These are phyloP conservation scores for Caenorhabditis briggsae DNA, from an alignment of 1,140 invertebrate species.

Conservation along the genomic window DNA sequence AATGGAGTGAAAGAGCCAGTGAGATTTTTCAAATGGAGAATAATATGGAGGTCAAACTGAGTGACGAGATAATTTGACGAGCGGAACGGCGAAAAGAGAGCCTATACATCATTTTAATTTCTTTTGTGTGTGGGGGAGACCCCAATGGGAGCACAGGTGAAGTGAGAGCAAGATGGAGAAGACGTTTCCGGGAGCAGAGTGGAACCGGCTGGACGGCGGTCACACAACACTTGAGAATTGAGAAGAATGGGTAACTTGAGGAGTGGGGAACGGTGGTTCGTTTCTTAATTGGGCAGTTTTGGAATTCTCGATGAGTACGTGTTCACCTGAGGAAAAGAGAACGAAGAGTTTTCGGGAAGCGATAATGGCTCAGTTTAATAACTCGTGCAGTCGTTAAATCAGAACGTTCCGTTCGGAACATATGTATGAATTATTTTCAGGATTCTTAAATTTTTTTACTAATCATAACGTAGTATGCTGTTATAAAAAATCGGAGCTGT, in stretches of 20 bases:
- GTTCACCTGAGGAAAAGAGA: background rate
- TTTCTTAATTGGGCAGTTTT: background rate
- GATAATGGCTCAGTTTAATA: background rate
- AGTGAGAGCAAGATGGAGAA: constrained; percentile 25
- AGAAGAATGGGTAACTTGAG: constrained; percentile 39
- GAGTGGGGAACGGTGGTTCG: background rate
- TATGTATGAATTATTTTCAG: too few species aligned
- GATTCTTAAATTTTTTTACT: too few species aligned
- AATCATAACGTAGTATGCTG: too few species aligned
- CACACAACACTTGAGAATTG: constrained; percentile 38
- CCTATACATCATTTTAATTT: constrained; percentile 51
- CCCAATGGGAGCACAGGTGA: constrained; percentile 1
- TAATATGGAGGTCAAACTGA: constrained; percentile 6
- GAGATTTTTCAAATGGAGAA: constrained; percentile 38
- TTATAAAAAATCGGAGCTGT: too few species aligned
- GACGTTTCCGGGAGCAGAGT: constrained; percentile 46
- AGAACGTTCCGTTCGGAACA: background rate
- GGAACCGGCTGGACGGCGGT: constrained; percentile 49
- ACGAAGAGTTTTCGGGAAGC: background rate
- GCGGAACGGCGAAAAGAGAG: constrained; percentile 1
- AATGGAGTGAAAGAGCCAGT: background rate
- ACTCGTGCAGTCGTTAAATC: background rate
- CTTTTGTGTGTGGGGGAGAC: constrained; percentile 17
- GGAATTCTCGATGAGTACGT: background rate
- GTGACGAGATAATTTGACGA: constrained; percentile 54